These are phyloP conservation scores for Camelus bactrianus DNA, from an alignment of 2,113 vertebrate genomes.

Conservation along the genomic window DNA sequence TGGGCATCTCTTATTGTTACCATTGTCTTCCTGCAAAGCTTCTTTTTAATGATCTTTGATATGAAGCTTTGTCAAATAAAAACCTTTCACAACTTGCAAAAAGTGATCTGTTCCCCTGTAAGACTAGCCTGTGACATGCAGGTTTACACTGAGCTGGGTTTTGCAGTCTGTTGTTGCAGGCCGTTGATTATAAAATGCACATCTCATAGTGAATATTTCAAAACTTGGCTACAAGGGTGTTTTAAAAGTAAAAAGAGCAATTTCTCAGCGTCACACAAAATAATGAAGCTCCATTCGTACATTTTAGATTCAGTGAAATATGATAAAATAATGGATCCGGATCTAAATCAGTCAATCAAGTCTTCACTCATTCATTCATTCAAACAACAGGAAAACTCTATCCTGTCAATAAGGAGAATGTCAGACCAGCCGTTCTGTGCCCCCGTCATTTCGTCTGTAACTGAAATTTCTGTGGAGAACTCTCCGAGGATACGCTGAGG, in stretches of 20 bases:
- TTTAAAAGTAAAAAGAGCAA: neutral
- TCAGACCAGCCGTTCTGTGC: neutral
- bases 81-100: neutral
- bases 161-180: neutral
- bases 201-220: neutral
- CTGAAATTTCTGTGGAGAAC: neutral
- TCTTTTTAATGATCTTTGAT: neutral
- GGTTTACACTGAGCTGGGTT: neutral
- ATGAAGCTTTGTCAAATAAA: neutral
- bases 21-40: neutral
- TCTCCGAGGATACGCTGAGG: neutral
- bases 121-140: neutral
- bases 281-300: neutral
- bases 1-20: neutral
- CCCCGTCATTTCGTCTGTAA: neutral
- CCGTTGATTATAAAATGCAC: neutral
- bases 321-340: neutral
- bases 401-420: neutral
- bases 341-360: neutral
- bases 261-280: neutral
- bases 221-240: neutral
- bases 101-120: neutral
- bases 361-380: neutral
- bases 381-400: neutral
- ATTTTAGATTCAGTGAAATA: neutral